Conservation (phyloP, 1,140 invertebrate genomes). For the Temnothorax nylanderi region DNA sequence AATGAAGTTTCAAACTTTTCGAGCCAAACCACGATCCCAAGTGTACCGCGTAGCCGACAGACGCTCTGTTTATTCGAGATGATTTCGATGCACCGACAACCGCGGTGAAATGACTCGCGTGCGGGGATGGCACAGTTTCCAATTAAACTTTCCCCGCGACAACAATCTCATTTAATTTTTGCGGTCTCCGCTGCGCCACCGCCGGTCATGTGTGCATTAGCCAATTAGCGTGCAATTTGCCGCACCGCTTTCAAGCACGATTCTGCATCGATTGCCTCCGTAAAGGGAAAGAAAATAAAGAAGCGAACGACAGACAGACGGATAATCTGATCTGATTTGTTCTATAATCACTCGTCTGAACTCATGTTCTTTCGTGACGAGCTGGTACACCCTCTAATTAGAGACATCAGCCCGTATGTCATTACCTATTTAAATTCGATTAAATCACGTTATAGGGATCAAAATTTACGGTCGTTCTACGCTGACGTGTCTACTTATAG, state of each 20-base stretch:
- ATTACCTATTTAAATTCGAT: constrained; percentile 70
- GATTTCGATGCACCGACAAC: constrained; percentile 36
- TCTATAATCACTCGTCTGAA: constrained; percentile 7
- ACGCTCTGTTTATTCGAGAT: constrained; percentile 44
- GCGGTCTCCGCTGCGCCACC: constrained; percentile 8
- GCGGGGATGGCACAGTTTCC: constrained; percentile 24
- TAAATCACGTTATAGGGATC: constrained; percentile 29
- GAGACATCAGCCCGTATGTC: constrained; percentile 28
- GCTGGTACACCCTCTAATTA: constrained; percentile 32
- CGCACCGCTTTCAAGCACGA: neutral
- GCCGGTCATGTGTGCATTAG: constrained; percentile 24
- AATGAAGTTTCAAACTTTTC: constrained; percentile 70
- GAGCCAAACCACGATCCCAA: constrained; percentile 47
- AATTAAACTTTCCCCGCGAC: constrained; percentile 58
- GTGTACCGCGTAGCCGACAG: constrained; percentile 19
- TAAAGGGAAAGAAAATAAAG: neutral
- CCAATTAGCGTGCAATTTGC: constrained; percentile 37
- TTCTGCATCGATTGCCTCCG: neutral
- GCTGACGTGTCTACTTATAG: constrained; percentile 62
- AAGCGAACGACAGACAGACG: neutral
- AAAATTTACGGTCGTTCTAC: constrained; percentile 54
- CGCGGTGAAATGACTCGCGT: constrained; percentile 36
- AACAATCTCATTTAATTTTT: constrained; percentile 58
- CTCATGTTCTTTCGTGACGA: neutral
- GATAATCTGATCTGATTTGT: neutral